A percentile compares a stretch with the other conserved stretches of the same genome.
phyloP scores from a whole-genome alignment of 2,797 vertebrate species.

The Florisuga fusca region DNA sequence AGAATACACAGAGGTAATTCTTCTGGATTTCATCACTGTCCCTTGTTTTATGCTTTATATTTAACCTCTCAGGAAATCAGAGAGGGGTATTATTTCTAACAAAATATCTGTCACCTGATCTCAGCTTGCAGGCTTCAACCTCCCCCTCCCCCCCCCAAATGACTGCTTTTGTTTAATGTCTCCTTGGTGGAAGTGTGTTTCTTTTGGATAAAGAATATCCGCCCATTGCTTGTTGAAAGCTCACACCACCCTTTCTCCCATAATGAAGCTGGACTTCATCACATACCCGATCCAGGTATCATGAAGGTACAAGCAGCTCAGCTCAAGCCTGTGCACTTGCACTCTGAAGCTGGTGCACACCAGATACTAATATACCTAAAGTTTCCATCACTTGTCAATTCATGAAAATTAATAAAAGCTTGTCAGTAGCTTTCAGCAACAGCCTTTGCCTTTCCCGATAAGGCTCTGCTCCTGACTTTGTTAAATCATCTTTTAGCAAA shows the following conservation, averaged over 20 bases:
- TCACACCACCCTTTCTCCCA: neutral
- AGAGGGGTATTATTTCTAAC: slow-evolving; percentile 55
- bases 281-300: no score
- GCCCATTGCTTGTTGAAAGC: neutral
- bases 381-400: neutral
- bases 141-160: neutral
- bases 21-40: slow-evolving; percentile 79
- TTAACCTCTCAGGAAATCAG: slow-evolving; percentile 55
- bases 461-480: neutral
- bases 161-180: slow-evolving; percentile 16
- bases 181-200: neutral
- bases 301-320: neutral
- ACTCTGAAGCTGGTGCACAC: neutral
- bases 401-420: neutral
- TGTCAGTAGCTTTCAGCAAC: neutral
- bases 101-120: slow-evolving; percentile 52
- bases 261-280: neutral
- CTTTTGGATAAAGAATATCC: neutral
- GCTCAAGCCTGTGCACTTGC: neutral
- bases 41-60: slow-evolving; percentile 76
- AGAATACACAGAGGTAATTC: slow-evolving; percentile 81
- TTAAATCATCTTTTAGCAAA: neutral
- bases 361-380: neutral
- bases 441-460: neutral
- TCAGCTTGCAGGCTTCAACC: slow-evolving; percentile 9